A percentile compares a stretch with the other conserved stretches of the same genome.
phyloP scores from a whole-genome alignment of 2,797 vertebrate species.

The Onychomys arenicola region DNA sequence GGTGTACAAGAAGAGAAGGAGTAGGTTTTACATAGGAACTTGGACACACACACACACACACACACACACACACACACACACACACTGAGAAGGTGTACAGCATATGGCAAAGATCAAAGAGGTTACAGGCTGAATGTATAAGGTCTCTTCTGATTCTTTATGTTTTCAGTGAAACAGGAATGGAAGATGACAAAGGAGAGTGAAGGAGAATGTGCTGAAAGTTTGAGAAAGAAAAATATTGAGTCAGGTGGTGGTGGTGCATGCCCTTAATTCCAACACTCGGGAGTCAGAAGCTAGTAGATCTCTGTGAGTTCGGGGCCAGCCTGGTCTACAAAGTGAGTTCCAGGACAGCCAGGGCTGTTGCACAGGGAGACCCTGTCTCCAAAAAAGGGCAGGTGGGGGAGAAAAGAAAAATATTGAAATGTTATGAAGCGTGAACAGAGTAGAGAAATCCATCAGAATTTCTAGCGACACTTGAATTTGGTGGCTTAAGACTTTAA shows the following conservation, averaged over 20 bases:
- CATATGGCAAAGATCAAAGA: background rate
- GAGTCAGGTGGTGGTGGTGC: background rate
- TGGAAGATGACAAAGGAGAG: background rate
- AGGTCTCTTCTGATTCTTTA: background rate
- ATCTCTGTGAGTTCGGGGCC: background rate
- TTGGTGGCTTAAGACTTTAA: slow-evolving; percentile 1
- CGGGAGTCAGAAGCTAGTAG: background rate
- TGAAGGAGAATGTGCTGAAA: background rate
- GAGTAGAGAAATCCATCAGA: background rate
- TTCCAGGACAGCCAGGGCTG: background rate
- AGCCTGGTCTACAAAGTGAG: background rate
- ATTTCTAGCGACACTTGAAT: background rate
- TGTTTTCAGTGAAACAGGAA: background rate
- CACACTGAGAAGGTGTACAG: background rate
- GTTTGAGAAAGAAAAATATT: background rate
- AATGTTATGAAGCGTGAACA: background rate
- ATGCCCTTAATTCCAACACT: background rate
- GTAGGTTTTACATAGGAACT: background rate
- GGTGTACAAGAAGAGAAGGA: background rate
- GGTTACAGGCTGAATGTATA: background rate
- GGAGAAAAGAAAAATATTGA: background rate
- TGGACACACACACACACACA: background rate
- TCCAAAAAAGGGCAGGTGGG: no score
- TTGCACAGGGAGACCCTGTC: background rate
- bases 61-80: background rate